Percentiles rank a stretch among this genome's conserved stretches.
These are phyloP conservation scores for Achroia grisella DNA, from an alignment of 1,140 invertebrate genomes.

Conservation along the genomic window DNA sequence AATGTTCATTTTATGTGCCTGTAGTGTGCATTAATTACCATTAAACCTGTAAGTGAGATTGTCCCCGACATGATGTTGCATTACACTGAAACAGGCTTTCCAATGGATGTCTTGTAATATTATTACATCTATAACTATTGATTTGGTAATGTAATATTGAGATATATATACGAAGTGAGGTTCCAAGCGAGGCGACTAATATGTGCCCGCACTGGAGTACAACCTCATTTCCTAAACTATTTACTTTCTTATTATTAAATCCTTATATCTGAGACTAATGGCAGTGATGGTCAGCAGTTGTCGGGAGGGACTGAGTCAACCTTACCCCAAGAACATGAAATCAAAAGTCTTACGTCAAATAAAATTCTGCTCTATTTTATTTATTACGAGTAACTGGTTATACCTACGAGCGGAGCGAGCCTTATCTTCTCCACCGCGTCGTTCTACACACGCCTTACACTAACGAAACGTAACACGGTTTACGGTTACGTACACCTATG, in stretches of 20 bases:
- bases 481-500: neutral
- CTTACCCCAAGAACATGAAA: slow-evolving; percentile 42
- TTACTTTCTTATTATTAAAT: slow-evolving; percentile 40
- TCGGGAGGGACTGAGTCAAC: slow-evolving; percentile 57
- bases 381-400: slow-evolving; percentile 11
- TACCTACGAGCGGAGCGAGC: slow-evolving; percentile 7
- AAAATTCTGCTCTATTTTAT: slow-evolving; percentile 17
- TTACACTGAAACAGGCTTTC: slow-evolving; percentile 35
- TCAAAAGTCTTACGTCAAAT: slow-evolving; percentile 17
- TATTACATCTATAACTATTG: neutral
- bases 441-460: slow-evolving; percentile 3
- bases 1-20: neutral
- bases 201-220: neutral
- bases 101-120: slow-evolving; percentile 1
- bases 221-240: slow-evolving; percentile 37
- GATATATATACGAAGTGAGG: neutral
- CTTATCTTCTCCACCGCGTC: neutral
- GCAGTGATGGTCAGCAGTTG: slow-evolving; percentile 64
- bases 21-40: neutral
- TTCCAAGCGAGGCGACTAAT: neutral
- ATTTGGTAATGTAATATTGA: neutral
- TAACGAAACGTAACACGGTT: slow-evolving; percentile 9
- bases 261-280: slow-evolving; percentile 53
- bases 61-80: slow-evolving; percentile 4
- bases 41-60: neutral